A percentile compares a stretch with the other conserved stretches of the same genome.
Evolutionary conservation across 2,797 vertebrate genomes (phyloP).

Genomic region (Graptemys geographica): DNA sequence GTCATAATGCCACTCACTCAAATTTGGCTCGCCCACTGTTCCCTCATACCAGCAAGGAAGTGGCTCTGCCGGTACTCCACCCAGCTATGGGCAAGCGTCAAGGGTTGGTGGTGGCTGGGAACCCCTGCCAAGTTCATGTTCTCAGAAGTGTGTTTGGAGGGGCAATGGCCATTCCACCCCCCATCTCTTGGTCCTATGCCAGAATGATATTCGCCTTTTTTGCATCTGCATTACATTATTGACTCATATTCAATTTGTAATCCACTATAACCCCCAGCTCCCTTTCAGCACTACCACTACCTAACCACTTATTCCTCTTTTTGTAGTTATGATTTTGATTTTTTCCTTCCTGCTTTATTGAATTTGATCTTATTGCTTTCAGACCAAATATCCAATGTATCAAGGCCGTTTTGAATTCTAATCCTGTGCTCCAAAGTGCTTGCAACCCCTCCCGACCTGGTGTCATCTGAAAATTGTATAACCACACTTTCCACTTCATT

Average conservation of each 20-base stretch:
- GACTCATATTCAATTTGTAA: background rate
- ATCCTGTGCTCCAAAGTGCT: background rate
- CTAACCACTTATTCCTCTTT: background rate
- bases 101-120: background rate
- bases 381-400: background rate
- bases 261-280: background rate
- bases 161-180: background rate
- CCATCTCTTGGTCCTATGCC: background rate
- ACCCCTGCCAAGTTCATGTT: background rate
- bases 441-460: background rate
- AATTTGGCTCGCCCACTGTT: background rate
- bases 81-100: background rate
- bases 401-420: background rate
- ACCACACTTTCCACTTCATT: background rate
- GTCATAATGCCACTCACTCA: background rate
- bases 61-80: background rate
- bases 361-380: background rate
- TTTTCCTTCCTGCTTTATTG: background rate
- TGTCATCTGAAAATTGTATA: background rate
- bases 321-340: background rate
- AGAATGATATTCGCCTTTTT: background rate
- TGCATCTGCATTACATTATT: background rate
- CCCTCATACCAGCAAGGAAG: background rate
- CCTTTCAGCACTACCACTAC: background rate
- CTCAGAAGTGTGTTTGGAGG: background rate